Conservation (phyloP, 2,113 vertebrate genomes). For the Tragulus kanchil region DNA sequence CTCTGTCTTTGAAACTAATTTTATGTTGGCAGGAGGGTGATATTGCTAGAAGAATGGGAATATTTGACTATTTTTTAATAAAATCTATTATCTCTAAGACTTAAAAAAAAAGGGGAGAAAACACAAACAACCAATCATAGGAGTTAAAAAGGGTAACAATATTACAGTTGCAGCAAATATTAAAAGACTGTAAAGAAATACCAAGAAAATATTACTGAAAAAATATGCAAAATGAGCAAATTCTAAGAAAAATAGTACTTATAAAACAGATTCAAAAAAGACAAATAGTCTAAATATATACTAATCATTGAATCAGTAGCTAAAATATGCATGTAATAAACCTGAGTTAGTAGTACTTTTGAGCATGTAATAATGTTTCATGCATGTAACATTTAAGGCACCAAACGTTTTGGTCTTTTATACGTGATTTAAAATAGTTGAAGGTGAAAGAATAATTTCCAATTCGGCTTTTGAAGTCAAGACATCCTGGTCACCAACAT, state of each 20-base stretch:
- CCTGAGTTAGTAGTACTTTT: background rate
- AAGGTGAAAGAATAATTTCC: background rate
- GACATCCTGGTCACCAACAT: background rate
- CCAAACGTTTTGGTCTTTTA: background rate
- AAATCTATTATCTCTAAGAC: background rate
- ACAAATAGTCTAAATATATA: background rate
- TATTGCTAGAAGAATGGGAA: background rate
- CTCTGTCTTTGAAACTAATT: background rate
- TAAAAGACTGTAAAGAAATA: background rate
- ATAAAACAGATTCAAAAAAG: background rate
- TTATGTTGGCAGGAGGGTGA: background rate
- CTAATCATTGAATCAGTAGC: background rate
- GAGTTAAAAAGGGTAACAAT: background rate
- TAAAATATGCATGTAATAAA: background rate
- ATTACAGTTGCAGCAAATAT: background rate
- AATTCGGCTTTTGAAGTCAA: background rate
- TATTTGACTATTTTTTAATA: background rate
- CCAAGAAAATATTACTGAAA: background rate
- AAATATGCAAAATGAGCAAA: background rate
- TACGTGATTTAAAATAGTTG: background rate
- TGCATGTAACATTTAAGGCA: background rate
- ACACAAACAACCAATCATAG: background rate
- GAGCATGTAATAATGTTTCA: too few relatives aligned
- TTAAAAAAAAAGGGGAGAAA: background rate
- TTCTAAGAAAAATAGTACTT: constrained; percentile 4